Evolutionary conservation across 2,888 invertebrate species (phyloP), one percentile per base, ranked within the genome.

Genomic region (Scaptomyza parva): DNA sequence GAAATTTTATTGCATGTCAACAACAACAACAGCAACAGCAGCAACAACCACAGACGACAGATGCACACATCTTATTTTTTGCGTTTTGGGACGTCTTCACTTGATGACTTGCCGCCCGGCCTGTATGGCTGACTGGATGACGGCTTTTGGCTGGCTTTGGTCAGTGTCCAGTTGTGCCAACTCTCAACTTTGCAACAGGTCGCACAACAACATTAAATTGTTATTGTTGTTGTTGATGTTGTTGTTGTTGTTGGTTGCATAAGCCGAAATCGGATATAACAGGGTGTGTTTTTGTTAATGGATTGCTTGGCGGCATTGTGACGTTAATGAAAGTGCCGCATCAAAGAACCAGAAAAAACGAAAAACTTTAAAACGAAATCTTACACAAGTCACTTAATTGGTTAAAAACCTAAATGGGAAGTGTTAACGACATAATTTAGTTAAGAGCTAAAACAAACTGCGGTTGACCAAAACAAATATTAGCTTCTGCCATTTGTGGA

Each of bases 1-100:
- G 84, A 84, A 84, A 84, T 84, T 88, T 84, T 79, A 88, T 88
- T 84, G 86, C 86, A 86, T 73, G 80, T 83, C 86, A 83, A 75
- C 84, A 68, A 58, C 70, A 61, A 26, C 53, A 14, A 60, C 63
- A 24, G n/a, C 2, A 24, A 24, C 22, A 2, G 6, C 83, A 83
- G 73, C 83, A 68, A 58, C 70, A 61, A 55, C 68, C 53, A 30
- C 57, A 26, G 40, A 20, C 53, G 55, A 58, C 64, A 70, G 72
- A 51, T 67, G 66, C 69, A 70, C 68, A 76, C 65, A 71, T 62
- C 68, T 72, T 47, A 33, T 47, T 47, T 28, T 28, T 47, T 64
- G 78, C 70, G 55, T 74, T 80, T 84, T 66, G 68, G 77, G 71
- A 74, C 62, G 70, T 79, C 79, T 88, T 76, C 76, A 51, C 63